These are phyloP conservation scores for Chionis minor DNA, from an alignment of 2,113 vertebrate genomes.

Conservation along the genomic window DNA sequence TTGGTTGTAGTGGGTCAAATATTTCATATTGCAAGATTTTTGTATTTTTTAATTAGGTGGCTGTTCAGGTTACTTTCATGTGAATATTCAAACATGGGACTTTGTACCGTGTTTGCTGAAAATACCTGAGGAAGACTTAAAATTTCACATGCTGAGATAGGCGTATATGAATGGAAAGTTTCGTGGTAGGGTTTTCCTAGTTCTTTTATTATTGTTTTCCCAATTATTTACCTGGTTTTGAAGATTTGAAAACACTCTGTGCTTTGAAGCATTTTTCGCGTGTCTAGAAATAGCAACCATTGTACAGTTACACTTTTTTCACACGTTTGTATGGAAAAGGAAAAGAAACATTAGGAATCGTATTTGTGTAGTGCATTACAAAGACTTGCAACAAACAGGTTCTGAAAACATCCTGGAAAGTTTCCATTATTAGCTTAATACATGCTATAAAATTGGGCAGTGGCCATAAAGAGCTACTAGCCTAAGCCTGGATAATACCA, in stretches of 20 bases:
- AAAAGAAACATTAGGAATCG: constrained; percentile 9
- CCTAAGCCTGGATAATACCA: not conserved
- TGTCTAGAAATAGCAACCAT: constrained; percentile 57
- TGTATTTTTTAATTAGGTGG: not conserved
- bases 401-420: constrained; percentile 19
- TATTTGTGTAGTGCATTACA: constrained; percentile 20
- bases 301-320: not conserved
- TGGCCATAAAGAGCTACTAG: not conserved
- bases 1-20: not conserved
- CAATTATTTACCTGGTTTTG: constrained; percentile 8
- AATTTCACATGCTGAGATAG: not conserved
- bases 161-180: not conserved
- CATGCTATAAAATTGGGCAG: not conserved
- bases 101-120: not conserved
- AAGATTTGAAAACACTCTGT: not conserved
- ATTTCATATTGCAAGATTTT: not conserved
- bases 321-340: constrained; percentile 28
- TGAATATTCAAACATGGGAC: not conserved
- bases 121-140: not conserved
- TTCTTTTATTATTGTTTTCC: constrained; percentile 22
- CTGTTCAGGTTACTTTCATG: not conserved
- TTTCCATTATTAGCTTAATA: not conserved
- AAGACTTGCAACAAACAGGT: constrained; percentile 31
- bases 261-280: not conserved
- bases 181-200: not conserved